These are phyloP conservation scores for Plecotus auritus DNA, from an alignment of 2,113 vertebrate genomes.

Conservation along the genomic window DNA sequence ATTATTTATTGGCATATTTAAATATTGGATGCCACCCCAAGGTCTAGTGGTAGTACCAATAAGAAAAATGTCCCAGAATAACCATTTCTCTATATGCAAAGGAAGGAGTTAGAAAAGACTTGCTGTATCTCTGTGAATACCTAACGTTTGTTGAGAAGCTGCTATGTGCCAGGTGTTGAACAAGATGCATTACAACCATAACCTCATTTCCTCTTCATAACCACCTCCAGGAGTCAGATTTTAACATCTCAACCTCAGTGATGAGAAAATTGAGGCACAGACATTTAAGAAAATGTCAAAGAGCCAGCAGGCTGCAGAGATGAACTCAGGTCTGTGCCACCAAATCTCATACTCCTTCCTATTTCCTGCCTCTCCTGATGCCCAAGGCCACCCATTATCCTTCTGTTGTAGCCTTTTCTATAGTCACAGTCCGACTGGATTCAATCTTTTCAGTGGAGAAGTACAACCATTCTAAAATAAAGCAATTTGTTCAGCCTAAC, in stretches of 20 bases:
- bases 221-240: background rate
- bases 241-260: background rate
- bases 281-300: background rate
- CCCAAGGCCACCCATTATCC: background rate
- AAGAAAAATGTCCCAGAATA: background rate
- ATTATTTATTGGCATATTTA: background rate
- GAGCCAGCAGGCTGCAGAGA: background rate
- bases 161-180: background rate
- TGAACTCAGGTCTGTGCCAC: background rate
- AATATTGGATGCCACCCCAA: background rate
- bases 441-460: background rate
- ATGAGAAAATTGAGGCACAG: background rate
- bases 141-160: background rate
- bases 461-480: background rate
- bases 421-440: background rate
- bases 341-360: background rate
- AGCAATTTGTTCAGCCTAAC: background rate
- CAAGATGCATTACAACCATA: background rate
- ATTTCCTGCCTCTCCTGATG: background rate
- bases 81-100: background rate
- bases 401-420: background rate
- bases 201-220: background rate
- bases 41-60: background rate
- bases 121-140: fast-evolving
- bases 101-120: background rate